phyloP scores from a whole-genome alignment of 2,113 vertebrate species.

The Lathamus discolor region DNA sequence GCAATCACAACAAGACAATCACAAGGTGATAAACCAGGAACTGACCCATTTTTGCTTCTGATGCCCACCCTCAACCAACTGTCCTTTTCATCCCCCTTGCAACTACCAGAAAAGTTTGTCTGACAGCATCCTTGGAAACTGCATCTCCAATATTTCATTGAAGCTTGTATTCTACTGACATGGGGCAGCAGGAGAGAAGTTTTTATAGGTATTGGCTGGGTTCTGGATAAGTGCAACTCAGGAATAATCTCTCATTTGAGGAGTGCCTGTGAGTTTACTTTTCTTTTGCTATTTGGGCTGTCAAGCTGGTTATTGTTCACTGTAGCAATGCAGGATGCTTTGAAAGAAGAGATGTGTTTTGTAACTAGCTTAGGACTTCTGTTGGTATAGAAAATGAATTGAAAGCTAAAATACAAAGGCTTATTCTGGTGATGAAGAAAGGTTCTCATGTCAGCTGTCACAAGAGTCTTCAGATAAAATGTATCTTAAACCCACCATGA shows the following conservation, averaged over 20 bases:
- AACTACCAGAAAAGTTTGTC: not conserved
- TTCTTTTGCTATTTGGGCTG: not conserved
- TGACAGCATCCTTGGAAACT: fast-evolving
- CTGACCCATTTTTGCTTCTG: not conserved
- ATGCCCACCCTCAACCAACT: not conserved
- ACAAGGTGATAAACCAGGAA: not conserved
- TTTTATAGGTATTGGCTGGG: not conserved
- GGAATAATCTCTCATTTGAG: not conserved
- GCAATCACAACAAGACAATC: not conserved
- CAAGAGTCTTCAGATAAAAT: not conserved
- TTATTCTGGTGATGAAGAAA: not conserved
- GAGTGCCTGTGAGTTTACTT: not conserved
- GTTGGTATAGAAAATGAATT: conserved; percentile 30
- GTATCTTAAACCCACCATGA: not conserved
- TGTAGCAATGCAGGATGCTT: not conserved
- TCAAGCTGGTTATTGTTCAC: not conserved
- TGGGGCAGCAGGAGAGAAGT: not conserved
- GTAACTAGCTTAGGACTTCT: not conserved
- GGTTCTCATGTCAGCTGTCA: not conserved
- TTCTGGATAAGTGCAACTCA: not conserved
- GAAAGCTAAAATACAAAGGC: conserved; percentile 34
- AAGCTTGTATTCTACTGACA: not conserved
- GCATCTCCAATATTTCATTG: not conserved
- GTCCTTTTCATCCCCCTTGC: not conserved
- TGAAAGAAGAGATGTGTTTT: not conserved